These are phyloP conservation scores for Dryobates pubescens DNA, from an alignment of 2,797 vertebrate species.

Conservation along the genomic window DNA sequence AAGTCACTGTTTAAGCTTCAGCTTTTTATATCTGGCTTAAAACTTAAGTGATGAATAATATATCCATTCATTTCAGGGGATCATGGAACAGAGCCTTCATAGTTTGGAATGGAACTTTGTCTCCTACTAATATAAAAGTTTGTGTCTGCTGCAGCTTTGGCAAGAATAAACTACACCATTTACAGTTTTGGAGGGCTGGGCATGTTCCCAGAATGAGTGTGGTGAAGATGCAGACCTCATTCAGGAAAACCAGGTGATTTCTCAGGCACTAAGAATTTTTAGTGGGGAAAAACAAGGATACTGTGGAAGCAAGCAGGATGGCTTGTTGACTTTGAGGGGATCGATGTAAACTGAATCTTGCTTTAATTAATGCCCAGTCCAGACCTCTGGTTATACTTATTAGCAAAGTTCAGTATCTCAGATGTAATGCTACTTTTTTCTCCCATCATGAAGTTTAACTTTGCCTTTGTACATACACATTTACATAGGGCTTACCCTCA, in stretches of 20 bases:
- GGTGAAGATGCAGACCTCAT: not conserved
- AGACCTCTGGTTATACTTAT: not conserved
- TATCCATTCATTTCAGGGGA: not conserved
- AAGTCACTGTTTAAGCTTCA: not conserved
- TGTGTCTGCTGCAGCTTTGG: not conserved
- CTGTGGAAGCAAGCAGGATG: not conserved
- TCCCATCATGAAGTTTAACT: not conserved
- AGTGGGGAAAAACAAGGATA: not conserved
- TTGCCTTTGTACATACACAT: not conserved
- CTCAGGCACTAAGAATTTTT: not conserved
- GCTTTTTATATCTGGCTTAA: not conserved
- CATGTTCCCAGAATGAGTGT: not conserved
- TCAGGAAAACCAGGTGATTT: not conserved
- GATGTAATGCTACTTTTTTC: not conserved
- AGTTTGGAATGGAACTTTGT: not conserved
- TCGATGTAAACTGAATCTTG: fast-evolving
- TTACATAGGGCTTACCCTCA: not conserved
- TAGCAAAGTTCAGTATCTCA: not conserved
- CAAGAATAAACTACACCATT: not conserved
- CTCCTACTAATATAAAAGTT: not conserved
- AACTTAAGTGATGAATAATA: not conserved
- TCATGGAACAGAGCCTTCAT: not conserved
- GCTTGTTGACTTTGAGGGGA: not conserved
- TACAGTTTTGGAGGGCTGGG: not conserved
- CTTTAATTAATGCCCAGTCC: not conserved